Base-by-base conservation (phyloP, 1,140 invertebrate species). In the Drosophila pallidifrons region DNA sequence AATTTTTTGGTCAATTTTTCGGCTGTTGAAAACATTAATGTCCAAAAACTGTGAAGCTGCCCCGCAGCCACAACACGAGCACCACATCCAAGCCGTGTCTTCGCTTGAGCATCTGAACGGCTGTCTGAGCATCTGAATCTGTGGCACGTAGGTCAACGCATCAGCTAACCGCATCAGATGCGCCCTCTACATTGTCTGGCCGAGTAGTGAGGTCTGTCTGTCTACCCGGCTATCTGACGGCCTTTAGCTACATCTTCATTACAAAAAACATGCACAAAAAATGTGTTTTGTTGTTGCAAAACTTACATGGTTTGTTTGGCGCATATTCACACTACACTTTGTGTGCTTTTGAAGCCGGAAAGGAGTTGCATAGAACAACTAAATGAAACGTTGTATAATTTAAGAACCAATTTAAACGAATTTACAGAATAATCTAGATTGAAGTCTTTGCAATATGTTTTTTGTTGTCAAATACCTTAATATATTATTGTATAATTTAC, bases 61-160 rank as follows among this genome's bases (percentile, higher is more conserved):
- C 60, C 63, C 79, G 82, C 76, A 75, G 72, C 54, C 32, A 41
- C 32, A 69, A 35, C 32, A 46, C 52, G 47, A 73, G 60, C 38
- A 46, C 45, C 15, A 54, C 69, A 51, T 60, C 59, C 41, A 43
- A 64, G 60, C 79, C 75, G 69, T 76, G 76, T 82, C 57, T 64
- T 59, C 74, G 51, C 66, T 51, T 69, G 64, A 66, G 60, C 64
- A 76, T 64, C 58, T 81, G 78, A 78, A 46, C 82, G 76, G 5
- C 60, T 71, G 67, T 87, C 83, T 80, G 80, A 69, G 66, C 57
- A 61, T 76, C 72, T 88, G 83, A 86, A 87, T 83, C 83, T 88
- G 58, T 77, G 83, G 75, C 82, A 87, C 82, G 82, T 87, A 87
- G 82, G 82, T 87, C 82, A 87, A 67, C 78, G 85, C 83, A 87